These are phyloP conservation scores for Nephila pilipes DNA, from an alignment of 1,140 invertebrate genomes.

Conservation along the genomic window DNA sequence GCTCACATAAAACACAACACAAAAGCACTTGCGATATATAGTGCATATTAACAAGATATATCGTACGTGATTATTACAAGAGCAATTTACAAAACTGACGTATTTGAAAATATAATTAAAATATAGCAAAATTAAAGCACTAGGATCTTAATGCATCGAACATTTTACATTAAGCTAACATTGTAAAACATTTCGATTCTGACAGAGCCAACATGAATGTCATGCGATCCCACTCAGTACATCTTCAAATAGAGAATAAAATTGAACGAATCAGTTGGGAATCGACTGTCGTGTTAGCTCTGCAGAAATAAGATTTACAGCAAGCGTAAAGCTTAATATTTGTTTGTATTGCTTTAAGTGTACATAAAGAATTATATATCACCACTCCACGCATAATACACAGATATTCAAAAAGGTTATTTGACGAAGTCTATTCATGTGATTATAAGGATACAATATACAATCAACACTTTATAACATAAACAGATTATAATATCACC, in stretches of 20 bases:
- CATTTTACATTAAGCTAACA: slow-evolving; percentile 70
- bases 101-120: slow-evolving; percentile 75
- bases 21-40: slow-evolving; percentile 12
- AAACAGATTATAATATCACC: slow-evolving; percentile 75
- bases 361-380: slow-evolving; percentile 74
- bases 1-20: slow-evolving; percentile 4
- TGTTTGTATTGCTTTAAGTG: slow-evolving; percentile 74
- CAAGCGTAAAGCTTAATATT: slow-evolving; percentile 73
- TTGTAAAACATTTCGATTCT: slow-evolving; percentile 52
- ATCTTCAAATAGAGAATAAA: slow-evolving; percentile 12
- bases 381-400: slow-evolving; percentile 68
- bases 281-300: neutral
- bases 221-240: neutral
- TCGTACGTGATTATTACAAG: slow-evolving; percentile 63
- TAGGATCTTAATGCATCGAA: slow-evolving; percentile 66
- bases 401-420: slow-evolving; percentile 69
- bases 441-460: slow-evolving; percentile 76
- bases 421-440: slow-evolving; percentile 61
- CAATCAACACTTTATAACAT: slow-evolving; percentile 74
- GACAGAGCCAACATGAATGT: neutral
- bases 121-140: slow-evolving; percentile 76
- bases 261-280: neutral
- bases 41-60: slow-evolving; percentile 68
- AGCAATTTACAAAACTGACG: slow-evolving; percentile 70
- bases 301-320: slow-evolving; percentile 19